Conservation (phyloP, 2,888 invertebrate species). For the Autographa pulchrina region DNA sequence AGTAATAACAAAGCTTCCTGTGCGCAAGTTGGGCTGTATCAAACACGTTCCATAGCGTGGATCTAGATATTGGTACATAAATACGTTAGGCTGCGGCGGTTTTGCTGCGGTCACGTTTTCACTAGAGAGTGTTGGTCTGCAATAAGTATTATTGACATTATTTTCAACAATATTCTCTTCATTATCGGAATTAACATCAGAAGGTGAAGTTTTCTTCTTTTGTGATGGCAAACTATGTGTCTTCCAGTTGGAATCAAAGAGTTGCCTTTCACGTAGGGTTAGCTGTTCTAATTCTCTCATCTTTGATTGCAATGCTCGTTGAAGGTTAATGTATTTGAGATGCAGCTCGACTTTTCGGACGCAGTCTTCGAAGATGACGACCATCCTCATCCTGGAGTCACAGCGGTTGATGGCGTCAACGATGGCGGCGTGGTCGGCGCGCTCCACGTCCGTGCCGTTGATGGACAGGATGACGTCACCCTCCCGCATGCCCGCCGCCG, state of each 20-base stretch:
- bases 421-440: slow-evolving; percentile 97
- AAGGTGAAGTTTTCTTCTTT: slow-evolving; percentile 92
- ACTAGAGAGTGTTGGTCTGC: slow-evolving; percentile 94
- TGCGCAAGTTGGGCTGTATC: slow-evolving; percentile 91
- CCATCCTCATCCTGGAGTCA: slow-evolving; percentile 97
- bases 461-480: slow-evolving; percentile 99
- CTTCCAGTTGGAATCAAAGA: slow-evolving; percentile 96
- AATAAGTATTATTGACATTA: slow-evolving; percentile 90
- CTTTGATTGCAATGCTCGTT: slow-evolving; percentile 94
- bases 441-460: slow-evolving; percentile 98
- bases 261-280: slow-evolving; percentile 94
- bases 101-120: slow-evolving; percentile 92
- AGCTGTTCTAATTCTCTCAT: slow-evolving; percentile 95
- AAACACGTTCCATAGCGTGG: slow-evolving; percentile 92
- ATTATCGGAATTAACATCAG: slow-evolving; percentile 81
- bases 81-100: slow-evolving; percentile 83
- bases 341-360: slow-evolving; percentile 98
- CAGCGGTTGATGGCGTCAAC: slow-evolving; percentile 97
- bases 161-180: slow-evolving; percentile 84
- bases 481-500: slow-evolving; percentile 97
- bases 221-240: slow-evolving; percentile 96
- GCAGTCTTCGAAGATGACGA: slow-evolving; percentile 98
- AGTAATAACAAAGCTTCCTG: slow-evolving; percentile 93
- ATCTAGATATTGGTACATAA: slow-evolving; percentile 92
- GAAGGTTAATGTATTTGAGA: slow-evolving; percentile 97